A percentile compares a stretch with the other conserved stretches of the same genome.
phyloP scores from a whole-genome alignment of 2,888 invertebrate genomes.

The Dorcus hopei region DNA sequence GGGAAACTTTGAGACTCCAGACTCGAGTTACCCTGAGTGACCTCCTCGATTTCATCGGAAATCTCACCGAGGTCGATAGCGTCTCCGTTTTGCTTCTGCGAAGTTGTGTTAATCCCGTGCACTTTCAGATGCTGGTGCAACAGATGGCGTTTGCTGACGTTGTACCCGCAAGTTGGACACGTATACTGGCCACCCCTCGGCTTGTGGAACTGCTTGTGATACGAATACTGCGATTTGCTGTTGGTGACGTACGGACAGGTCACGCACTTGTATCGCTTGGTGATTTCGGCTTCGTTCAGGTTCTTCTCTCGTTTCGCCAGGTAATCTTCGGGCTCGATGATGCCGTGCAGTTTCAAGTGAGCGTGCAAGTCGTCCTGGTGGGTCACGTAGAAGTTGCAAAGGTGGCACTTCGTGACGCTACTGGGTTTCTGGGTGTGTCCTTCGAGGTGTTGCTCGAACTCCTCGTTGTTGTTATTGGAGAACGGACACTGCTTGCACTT shows the following conservation, averaged over 20 bases:
- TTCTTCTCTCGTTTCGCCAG: constrained; percentile 47
- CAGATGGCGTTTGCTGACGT: constrained; percentile 75
- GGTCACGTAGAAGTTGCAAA: constrained; percentile 76
- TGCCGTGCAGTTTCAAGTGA: constrained; percentile 65
- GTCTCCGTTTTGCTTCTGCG: constrained; percentile 48
- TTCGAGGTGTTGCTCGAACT: constrained; percentile 62
- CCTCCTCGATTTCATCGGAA: constrained; percentile 41
- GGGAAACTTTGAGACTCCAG: constrained; percentile 52
- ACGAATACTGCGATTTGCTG: constrained; percentile 80
- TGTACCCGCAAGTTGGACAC: constrained; percentile 78
- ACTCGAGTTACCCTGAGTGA: constrained; percentile 22
- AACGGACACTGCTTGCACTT: constrained; percentile 73
- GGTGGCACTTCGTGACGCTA: constrained; percentile 72
- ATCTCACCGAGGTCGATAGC: constrained; percentile 39
- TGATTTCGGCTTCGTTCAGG: constrained; percentile 37
- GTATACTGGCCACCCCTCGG: constrained; percentile 73
- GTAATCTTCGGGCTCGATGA: constrained; percentile 59
- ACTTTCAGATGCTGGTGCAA: constrained; percentile 81
- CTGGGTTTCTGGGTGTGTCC: constrained; percentile 68
- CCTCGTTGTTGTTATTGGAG: constrained; percentile 57
- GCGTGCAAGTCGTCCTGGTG: constrained; percentile 66
- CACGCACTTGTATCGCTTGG: constrained; percentile 72
- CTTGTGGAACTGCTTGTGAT: constrained; percentile 83
- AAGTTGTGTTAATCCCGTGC: constrained; percentile 60
- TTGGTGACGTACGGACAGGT: constrained; percentile 83